These are phyloP conservation scores for Glossophaga mutica DNA, from an alignment of 2,797 vertebrate species.

Conservation along the genomic window DNA sequence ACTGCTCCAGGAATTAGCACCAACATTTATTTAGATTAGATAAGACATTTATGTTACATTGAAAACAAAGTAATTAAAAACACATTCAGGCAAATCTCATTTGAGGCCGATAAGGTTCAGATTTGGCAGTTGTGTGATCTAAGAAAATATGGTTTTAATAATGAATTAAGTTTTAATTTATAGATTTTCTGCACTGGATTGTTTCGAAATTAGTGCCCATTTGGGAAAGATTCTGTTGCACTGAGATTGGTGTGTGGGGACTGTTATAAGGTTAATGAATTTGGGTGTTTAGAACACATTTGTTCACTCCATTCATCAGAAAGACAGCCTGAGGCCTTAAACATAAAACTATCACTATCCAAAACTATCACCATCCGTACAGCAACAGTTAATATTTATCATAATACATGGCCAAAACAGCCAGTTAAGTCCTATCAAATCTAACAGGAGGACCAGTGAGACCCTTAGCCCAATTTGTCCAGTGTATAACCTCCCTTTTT, in stretches of 20 bases:
- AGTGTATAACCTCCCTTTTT: too few species aligned
- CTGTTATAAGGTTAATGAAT: constrained; percentile 51
- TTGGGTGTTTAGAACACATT: constrained; percentile 60
- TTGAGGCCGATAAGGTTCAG: constrained; percentile 36
- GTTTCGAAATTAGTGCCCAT: constrained; percentile 57
- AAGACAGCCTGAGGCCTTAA: constrained; percentile 28
- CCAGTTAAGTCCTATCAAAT: background rate
- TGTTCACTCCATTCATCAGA: constrained; percentile 45
- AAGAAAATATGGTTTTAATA: constrained; percentile 71
- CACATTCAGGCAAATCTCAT: constrained; percentile 67
- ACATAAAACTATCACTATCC: constrained; percentile 51
- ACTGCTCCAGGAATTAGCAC: constrained; percentile 27
- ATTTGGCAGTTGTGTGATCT: constrained; percentile 51
- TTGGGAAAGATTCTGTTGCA: constrained; percentile 44
- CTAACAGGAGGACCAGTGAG: background rate
- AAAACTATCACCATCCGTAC: constrained; percentile 43
- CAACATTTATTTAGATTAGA: constrained; percentile 65
- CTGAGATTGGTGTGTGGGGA: constrained; percentile 29
- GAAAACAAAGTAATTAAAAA: constrained; percentile 73
- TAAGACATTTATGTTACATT: constrained; percentile 37
- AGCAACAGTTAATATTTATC: constrained; percentile 37
- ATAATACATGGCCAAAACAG: constrained; percentile 51
- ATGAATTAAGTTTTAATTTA: constrained; percentile 70
- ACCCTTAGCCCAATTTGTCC: background rate
- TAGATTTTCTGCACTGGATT: constrained; percentile 56